phyloP scores from a whole-genome alignment of 2,888 invertebrate species.

The Melanotus villosus region DNA sequence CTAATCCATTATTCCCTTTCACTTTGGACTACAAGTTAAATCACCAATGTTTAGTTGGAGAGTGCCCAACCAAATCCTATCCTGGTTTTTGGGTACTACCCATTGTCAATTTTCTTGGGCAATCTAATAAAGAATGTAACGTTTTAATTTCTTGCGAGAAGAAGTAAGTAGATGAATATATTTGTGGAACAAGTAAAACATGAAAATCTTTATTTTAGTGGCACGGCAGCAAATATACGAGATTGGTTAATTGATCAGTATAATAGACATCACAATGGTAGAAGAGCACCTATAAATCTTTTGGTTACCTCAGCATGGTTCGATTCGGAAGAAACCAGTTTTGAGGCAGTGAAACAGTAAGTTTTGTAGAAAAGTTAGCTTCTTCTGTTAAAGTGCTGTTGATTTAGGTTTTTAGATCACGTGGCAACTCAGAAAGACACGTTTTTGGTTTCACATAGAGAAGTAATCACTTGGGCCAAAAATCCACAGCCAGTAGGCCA shows the following conservation, averaged over 20 bases:
- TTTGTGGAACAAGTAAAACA: no score
- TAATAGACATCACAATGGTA: conserved; percentile 63
- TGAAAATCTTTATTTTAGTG: no score
- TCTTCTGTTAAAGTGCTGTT: neutral
- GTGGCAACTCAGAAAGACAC: conserved; percentile 61
- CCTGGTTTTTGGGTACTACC: conserved; percentile 79
- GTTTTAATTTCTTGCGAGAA: conserved; percentile 72
- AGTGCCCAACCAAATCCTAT: conserved; percentile 73
- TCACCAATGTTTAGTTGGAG: conserved; percentile 72
- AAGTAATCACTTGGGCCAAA: conserved; percentile 67
- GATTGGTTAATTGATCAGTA: conserved; percentile 69
- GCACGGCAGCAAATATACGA: conserved; percentile 58
- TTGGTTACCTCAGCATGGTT: conserved; percentile 70
- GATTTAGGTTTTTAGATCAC: conserved; percentile 63
- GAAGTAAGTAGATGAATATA: no score
- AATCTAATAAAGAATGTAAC: conserved; percentile 69
- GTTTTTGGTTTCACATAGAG: conserved; percentile 66
- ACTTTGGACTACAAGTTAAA: conserved; percentile 74
- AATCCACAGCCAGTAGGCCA: conserved; percentile 62
- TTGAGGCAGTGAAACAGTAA: conserved; percentile 22
- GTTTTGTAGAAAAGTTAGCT: neutral
- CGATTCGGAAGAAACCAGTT: neutral
- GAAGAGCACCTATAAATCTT: conserved; percentile 69
- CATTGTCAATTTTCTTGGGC: conserved; percentile 73
- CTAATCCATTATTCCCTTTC: conserved; percentile 77